Evolutionary conservation across 2,888 invertebrate species (phyloP).

Genomic region (Drosophila infuscata): DNA sequence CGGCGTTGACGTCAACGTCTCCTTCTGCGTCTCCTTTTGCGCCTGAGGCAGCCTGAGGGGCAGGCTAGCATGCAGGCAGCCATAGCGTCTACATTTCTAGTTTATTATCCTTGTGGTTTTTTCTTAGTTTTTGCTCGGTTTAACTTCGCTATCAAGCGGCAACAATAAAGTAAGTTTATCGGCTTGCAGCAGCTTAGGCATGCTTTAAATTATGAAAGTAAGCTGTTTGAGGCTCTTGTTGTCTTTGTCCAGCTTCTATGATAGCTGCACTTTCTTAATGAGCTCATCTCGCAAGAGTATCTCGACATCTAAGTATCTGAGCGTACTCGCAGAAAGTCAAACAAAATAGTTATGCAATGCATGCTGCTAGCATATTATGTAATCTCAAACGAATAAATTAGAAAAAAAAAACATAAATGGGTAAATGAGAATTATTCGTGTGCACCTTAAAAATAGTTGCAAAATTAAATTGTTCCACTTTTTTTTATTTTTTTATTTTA

Average conservation of each 20-base stretch:
- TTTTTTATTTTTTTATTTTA: not conserved
- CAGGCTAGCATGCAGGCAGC: constrained; percentile 1
- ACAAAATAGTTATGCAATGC: constrained; percentile 22
- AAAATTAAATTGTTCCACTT: constrained; percentile 42
- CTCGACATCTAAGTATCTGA: not conserved
- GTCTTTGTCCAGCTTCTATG: not conserved
- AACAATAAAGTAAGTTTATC: constrained; percentile 61
- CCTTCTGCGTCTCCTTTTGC: constrained; percentile 20
- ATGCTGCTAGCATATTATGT: constrained; percentile 26
- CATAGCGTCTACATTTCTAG: constrained; percentile 53
- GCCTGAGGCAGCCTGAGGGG: not conserved
- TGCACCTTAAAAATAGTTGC: constrained; percentile 55
- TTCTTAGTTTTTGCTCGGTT: constrained; percentile 63
- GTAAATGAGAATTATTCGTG: constrained; percentile 14
- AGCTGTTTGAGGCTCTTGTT: constrained; percentile 49
- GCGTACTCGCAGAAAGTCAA: not conserved
- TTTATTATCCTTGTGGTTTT: constrained; percentile 74
- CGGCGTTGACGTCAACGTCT: constrained; percentile 53
- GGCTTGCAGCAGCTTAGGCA: constrained; percentile 60
- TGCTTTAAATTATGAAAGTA: constrained; percentile 74
- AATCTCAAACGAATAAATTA: constrained; percentile 13
- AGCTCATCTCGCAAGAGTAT: constrained; percentile 6
- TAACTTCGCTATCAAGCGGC: constrained; percentile 46
- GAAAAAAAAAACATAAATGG: constrained; percentile 8
- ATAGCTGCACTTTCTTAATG: constrained; percentile 30